Evolutionary conservation across 2,888 invertebrate genomes (phyloP), one percentile per base, ranked within the genome.

Genomic region (Antheraea assamensis): DNA sequence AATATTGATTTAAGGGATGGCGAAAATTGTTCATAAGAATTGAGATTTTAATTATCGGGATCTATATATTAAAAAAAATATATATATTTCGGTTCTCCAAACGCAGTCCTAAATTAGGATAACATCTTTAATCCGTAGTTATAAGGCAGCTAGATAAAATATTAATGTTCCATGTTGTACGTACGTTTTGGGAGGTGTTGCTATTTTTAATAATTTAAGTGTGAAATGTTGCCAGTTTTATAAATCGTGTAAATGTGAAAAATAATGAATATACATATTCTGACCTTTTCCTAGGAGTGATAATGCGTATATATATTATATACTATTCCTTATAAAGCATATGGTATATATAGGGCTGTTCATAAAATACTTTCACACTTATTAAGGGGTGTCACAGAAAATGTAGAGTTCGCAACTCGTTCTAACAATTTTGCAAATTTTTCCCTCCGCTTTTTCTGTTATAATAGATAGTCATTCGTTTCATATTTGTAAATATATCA

Each of bases 91-190:
- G 2, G 27, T 15, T 17, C 27, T 64, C 61, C 15, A 64, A 17
- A 64, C 61, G 19, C 19, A 64, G 27, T 27, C 61, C 30, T 64
- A 30, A 30, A 27, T 64, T 64, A 64, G 27, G 17, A 27, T 27
- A 17, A 19, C 15, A 64, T 30, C 30, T 64, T 30, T 30, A 64
- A 30, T 30, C 17, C 17, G 17, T 64, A 64, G 61, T 64, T 21
- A 52, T 72, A 73, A 73, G 70, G 8, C 17, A 30, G 58, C 70
- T 70, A 52, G n/a, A 55, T 58, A 58, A 72, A 72, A 76, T 75
- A 73, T 85, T 78, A 85, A 87, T 85, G 86, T 87, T 90, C 84
- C 86, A 84, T 90, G 87, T 89, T 86, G 86, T 90, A 84, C 81
- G 86, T 85, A 68, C 79, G 85, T 85, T 42, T 84, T 81, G 79